phyloP scores from a whole-genome alignment of 2,797 vertebrate genomes.

The Epinephelus coioides region DNA sequence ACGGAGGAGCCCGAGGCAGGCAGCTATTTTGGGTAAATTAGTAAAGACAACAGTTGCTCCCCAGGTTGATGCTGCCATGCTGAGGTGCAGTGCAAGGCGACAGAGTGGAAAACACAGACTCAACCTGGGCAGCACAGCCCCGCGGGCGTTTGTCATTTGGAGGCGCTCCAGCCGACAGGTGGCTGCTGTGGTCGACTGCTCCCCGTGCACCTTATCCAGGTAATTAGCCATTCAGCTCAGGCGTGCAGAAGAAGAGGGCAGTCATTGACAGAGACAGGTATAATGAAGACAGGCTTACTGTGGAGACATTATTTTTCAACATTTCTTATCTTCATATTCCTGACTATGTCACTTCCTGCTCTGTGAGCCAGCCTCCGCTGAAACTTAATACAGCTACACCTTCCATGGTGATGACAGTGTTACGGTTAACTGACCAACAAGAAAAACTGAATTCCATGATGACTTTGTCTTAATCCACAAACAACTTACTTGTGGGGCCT shows the following conservation, averaged over 20 bases:
- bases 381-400: background rate
- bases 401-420: background rate
- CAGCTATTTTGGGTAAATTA: conserved; percentile 85
- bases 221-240: conserved; percentile 80
- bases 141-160: conserved; percentile 80
- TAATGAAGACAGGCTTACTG: conserved; percentile 68
- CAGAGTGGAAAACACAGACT: conserved; percentile 81
- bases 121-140: conserved; percentile 73
- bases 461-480: background rate
- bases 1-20: conserved; percentile 66
- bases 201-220: conserved; percentile 70
- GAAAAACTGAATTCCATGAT: background rate
- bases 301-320: conserved; percentile 51
- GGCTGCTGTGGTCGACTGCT: conserved; percentile 70
- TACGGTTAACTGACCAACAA: background rate
- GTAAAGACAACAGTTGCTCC: conserved; percentile 84
- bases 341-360: conserved; percentile 22
- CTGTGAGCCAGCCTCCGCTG: background rate
- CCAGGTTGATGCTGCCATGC: conserved; percentile 78
- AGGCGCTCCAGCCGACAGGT: conserved; percentile 80
- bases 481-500: too few species aligned
- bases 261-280: conserved; percentile 61
- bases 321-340: conserved; percentile 31
- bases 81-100: conserved; percentile 75
- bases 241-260: conserved; percentile 55